These are phyloP conservation scores for Chrysoperla carnea DNA, from an alignment of 1,140 invertebrate genomes.

Conservation along the genomic window DNA sequence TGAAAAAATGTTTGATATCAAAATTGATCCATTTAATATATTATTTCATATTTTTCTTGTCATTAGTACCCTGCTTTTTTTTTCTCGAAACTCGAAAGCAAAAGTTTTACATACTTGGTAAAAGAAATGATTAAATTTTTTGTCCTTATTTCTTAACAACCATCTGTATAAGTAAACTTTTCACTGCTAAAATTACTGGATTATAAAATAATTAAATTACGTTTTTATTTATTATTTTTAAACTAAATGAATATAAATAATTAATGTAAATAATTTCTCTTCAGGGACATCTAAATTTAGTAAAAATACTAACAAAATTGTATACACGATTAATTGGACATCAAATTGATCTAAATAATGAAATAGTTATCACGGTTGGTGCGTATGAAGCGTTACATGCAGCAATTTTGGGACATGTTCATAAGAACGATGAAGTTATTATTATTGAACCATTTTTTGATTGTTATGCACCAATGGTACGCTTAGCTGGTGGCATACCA, in stretches of 20 bases:
- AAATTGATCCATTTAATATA: no score
- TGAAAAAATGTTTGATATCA: no score
- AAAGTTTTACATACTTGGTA: no score
- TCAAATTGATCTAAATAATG: constrained; percentile 29
- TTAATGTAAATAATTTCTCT: constrained; percentile 88
- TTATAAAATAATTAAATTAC: not conserved
- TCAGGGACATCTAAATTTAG: constrained; percentile 76
- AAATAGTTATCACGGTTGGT: constrained; percentile 73
- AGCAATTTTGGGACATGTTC: constrained; percentile 59
- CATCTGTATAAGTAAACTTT: no score
- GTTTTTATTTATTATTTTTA: constrained; percentile 53
- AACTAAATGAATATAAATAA: constrained; percentile 78
- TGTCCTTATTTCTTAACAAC: no score
- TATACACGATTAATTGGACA: constrained; percentile 58
- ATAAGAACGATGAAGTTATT: constrained; percentile 75
- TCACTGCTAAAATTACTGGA: constrained; percentile 35
- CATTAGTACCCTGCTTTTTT: no score
- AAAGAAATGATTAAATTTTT: no score
- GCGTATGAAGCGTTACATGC: constrained; percentile 79
- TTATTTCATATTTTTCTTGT: no score
- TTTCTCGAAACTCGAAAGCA: no score
- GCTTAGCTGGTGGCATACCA: constrained; percentile 67
- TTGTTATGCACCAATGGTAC: constrained; percentile 91
- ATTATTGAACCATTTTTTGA: constrained; percentile 96
- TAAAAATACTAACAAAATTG: constrained; percentile 62